Base-by-base conservation (phyloP, 2,888 invertebrate genomes). In the Diadromus collaris region DNA sequence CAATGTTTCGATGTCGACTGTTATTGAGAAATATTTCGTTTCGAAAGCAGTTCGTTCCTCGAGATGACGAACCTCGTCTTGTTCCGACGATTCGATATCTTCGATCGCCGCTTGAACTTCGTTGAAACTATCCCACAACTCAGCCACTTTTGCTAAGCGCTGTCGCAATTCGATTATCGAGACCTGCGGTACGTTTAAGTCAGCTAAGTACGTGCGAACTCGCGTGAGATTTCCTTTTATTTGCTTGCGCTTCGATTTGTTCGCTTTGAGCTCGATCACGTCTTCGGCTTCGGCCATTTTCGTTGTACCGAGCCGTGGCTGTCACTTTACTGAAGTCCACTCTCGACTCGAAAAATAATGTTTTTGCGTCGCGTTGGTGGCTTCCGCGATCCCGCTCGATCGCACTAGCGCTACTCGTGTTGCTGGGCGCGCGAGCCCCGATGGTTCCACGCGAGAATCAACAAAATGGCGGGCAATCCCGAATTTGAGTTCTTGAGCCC, bases 181-280 rank as follows among this genome's bases (percentile, higher is more conserved):
- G 6, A 27, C 27, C 21, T 58, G 13, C 46, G 13, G 27, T 6
- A 69, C 64, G 13, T 64, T 51, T 21, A 69, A 41, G 7, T 41
- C 58, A 4, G 44, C 16, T 41, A 69, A 32, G 13, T 69, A 69
- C 19, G 56, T 21, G 41, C 41, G 41, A 44, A 41, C 56, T 58
- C 69, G 21, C 41, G 58, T 58, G 13, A n/a, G 34, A 24, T n/a
- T 38, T 24, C 38, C 48, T 58, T 69, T 69, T 2, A 69, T 69
- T 27, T 0, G 6, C 10, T 34, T 58, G 19, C 69, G 69, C 13
- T 58, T 56, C 13, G 56, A 6, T 58, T 69, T 69, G 5, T 21
- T 24, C 10, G 10, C 5, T 24, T 41, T 56, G 13, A 69, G 32
- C 6, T 7, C 38, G n/a, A 21, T 27, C 9, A n/a, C 64, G 13